Base-by-base conservation (phyloP, 1,140 invertebrate species). In the Pinna nobilis region DNA sequence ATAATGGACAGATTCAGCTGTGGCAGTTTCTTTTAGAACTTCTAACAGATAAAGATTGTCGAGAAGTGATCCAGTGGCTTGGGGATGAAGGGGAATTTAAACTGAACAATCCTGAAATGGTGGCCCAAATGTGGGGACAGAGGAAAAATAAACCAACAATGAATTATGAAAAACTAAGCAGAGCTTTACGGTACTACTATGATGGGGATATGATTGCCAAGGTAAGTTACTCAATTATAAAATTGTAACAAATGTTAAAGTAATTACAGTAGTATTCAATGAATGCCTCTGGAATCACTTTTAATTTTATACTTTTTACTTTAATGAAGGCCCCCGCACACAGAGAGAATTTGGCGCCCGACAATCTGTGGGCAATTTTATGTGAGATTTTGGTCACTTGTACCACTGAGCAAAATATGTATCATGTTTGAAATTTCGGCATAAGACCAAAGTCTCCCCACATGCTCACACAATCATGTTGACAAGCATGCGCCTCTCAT, bases 171-270 rank as follows among this genome's bases (percentile, higher is more conserved):
- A 99, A 99, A 87, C 90, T 99, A 69, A 97, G 95, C 70, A 94
- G 97, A 37, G 97, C 97, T 23, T 91, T 99, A n/a, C 94, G 97
- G 59, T 99, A 98, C 87, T 99, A 99, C 87, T 99, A 99, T 86
- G 97, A 99, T 89, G 98, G 98, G 86, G 98, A 99, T 88, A 98
- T 99, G 83, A 98, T 99, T 79, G 96, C 98, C 87, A 99, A 99
- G 89, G 88, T 88, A 64, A n/a, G 77, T 67, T 28, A 53, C 49
- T 7, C 44, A 11, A 11, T 13, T 63, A 20, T 25, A 25, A 18
- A 11, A 25, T 0, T 44, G 15, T n/a, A n/a, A n/a, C n/a, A n/a
- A n/a, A n/a, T n/a, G n/a, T n/a, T n/a, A n/a, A n/a, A n/a, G n/a
- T n/a, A n/a, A n/a, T n/a, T n/a, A n/a, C n/a, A n/a, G n/a, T n/a